Percentiles rank a stretch among this genome's conserved stretches.
phyloP scores from a whole-genome alignment of 64 coral and sea anemone species.

The Pachyseris speciosa region DNA sequence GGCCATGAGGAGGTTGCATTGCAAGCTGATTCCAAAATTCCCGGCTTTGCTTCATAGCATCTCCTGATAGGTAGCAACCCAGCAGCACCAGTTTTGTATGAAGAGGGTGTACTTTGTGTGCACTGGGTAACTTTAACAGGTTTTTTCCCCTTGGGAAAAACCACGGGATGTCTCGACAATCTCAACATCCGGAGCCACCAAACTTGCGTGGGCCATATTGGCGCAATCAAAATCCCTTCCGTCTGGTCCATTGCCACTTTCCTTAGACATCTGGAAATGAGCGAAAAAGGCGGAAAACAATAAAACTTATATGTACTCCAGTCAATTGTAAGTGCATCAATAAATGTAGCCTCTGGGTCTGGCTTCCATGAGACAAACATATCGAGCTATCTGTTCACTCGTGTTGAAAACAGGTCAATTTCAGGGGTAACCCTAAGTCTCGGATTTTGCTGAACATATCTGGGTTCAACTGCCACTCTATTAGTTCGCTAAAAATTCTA shows the following conservation, averaged over 20 bases:
- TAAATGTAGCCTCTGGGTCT: slow-evolving; percentile 23
- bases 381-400: background rate
- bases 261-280: slow-evolving; percentile 27
- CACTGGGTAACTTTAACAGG: background rate
- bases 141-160: background rate
- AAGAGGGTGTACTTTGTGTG: slow-evolving; percentile 29
- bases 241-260: background rate
- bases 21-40: slow-evolving; percentile 12
- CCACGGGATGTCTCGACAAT: background rate
- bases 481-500: slow-evolving; percentile 43
- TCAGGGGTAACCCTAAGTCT: background rate
- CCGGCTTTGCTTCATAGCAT: background rate
- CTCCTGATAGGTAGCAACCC: slow-evolving; percentile 3
- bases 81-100: background rate
- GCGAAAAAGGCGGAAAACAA: slow-evolving; percentile 63
- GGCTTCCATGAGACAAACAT: slow-evolving; percentile 58
- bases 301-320: slow-evolving; percentile 23
- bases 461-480: slow-evolving; percentile 22
- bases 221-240: slow-evolving; percentile 30
- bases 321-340: slow-evolving; percentile 38
- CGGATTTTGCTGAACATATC: slow-evolving; percentile 34
- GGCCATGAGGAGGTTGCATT: slow-evolving; percentile 6
- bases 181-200: slow-evolving; percentile 41
- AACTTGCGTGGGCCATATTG: slow-evolving; percentile 43
- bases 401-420: slow-evolving; percentile 53